Percentiles rank a stretch among this genome's conserved stretches.
phyloP scores from a whole-genome alignment of 2,888 invertebrate species.

The Synanthedon tipuliformis region DNA sequence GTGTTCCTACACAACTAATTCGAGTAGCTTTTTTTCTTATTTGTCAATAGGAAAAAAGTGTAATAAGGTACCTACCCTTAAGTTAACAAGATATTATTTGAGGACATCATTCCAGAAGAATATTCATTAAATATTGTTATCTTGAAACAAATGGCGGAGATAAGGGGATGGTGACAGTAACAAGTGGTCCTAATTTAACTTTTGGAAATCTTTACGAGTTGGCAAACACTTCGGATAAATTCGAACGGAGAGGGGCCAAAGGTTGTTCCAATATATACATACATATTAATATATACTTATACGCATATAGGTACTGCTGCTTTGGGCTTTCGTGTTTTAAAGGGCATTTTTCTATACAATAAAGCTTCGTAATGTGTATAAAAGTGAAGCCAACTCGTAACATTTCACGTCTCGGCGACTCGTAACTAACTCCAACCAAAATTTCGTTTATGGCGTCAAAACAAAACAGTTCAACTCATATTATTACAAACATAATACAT shows the following conservation, averaged over 20 bases:
- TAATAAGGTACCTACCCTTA: background rate
- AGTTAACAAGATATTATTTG: background rate
- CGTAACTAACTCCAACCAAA: background rate
- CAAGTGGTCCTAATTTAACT: constrained; percentile 49
- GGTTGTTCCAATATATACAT: background rate
- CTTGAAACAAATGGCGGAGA: constrained; percentile 33
- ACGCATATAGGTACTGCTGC: too few species aligned
- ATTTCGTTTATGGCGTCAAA: background rate
- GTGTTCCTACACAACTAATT: too few species aligned
- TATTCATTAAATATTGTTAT: constrained; percentile 29
- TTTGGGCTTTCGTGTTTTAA: too few species aligned
- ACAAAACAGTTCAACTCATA: background rate
- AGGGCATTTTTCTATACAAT: too few species aligned
- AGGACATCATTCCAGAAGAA: constrained; percentile 1
- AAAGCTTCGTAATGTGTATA: too few species aligned
- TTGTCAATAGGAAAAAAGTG: too few species aligned
- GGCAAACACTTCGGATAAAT: constrained; percentile 5
- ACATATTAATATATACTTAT: background rate
- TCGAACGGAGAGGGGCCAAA: background rate
- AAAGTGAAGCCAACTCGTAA: too few species aligned
- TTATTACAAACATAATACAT: background rate
- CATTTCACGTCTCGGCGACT: too few species aligned
- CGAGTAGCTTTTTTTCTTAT: too few species aligned
- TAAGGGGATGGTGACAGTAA: constrained; percentile 35
- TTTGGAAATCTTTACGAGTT: constrained; percentile 41